Evolutionary conservation across 2,113 vertebrate species (phyloP).

Genomic region (Orthonyx spaldingii): DNA sequence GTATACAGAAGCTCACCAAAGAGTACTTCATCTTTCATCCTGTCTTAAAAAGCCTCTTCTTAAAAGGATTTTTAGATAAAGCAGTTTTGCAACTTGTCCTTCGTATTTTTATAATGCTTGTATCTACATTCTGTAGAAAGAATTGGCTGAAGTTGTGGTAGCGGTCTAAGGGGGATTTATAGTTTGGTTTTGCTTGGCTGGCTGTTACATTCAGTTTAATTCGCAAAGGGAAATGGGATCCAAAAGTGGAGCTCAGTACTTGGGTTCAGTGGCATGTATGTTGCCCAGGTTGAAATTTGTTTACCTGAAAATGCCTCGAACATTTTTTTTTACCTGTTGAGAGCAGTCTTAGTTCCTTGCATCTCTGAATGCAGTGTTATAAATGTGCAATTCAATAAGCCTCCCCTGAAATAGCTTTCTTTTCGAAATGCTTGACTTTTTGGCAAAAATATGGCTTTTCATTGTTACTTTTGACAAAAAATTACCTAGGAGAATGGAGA

Average conservation of each 20-base stretch:
- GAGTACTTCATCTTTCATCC: not conserved
- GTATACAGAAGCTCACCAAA: not conserved
- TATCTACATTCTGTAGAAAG: not conserved
- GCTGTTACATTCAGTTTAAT: not conserved
- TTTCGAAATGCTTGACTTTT: not conserved
- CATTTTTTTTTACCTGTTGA: not conserved
- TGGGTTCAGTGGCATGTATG: not conserved
- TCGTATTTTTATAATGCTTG: not conserved
- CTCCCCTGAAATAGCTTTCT: not conserved
- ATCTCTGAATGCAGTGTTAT: not conserved
- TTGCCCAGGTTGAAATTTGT: not conserved
- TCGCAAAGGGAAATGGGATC: not conserved
- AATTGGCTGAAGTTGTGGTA: no score
- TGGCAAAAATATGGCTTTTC: not conserved
- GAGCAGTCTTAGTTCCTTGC: not conserved
- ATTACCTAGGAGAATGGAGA: not conserved
- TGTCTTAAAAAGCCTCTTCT: not conserved
- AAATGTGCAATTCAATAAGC: fast-evolving
- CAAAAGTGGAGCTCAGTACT: not conserved
- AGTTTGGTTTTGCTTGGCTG: not conserved
- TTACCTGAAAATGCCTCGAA: not conserved
- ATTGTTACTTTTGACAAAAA: not conserved
- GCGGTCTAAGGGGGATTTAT: not conserved
- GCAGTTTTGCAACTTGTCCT: fast-evolving
- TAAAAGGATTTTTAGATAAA: not conserved